phyloP scores from a whole-genome alignment of 1,140 invertebrate species.

The Mizuhopecten yessoensis region DNA sequence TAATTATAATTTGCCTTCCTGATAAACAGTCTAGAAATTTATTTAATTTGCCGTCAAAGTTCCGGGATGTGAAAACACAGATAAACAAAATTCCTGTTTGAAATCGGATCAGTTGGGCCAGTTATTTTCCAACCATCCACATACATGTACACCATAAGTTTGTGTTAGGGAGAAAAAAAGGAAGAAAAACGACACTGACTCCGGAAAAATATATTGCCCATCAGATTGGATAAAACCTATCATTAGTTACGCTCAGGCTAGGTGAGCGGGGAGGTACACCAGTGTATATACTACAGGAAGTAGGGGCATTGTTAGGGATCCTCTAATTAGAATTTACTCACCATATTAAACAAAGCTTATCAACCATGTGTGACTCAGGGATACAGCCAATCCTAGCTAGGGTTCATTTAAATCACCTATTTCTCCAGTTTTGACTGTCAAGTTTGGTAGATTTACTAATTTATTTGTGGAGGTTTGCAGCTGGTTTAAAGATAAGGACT shows the following conservation, averaged over 20 bases:
- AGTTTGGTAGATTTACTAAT: slow-evolving; percentile 17
- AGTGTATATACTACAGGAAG: not conserved
- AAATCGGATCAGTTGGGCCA: not conserved
- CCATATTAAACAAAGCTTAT: slow-evolving; percentile 28
- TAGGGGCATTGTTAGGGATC: not conserved
- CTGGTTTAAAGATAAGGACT: slow-evolving; percentile 28
- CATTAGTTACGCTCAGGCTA: not conserved
- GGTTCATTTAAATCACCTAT: slow-evolving; percentile 10
- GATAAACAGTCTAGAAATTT: no score
- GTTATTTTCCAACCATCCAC: not conserved
- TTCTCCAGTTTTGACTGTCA: slow-evolving; percentile 15
- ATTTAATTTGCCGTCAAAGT: not conserved
- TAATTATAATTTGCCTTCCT: no score
- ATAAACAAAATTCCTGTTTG: not conserved
- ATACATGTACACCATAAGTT: not conserved
- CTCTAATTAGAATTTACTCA: slow-evolving; percentile 8
- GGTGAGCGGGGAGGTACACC: not conserved
- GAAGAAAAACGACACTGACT: slow-evolving; percentile 17
- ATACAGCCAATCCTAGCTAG: not conserved
- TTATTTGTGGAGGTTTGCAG: slow-evolving; percentile 23
- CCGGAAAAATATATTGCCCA: slow-evolving; percentile 26
- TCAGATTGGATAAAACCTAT: slow-evolving; percentile 27
- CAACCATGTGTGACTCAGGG: not conserved
- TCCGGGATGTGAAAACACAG: not conserved
- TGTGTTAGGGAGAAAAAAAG: slow-evolving; percentile 19